Evolutionary conservation across 2,797 vertebrate genomes (phyloP).

Genomic region (Pseudochromis fuscus): DNA sequence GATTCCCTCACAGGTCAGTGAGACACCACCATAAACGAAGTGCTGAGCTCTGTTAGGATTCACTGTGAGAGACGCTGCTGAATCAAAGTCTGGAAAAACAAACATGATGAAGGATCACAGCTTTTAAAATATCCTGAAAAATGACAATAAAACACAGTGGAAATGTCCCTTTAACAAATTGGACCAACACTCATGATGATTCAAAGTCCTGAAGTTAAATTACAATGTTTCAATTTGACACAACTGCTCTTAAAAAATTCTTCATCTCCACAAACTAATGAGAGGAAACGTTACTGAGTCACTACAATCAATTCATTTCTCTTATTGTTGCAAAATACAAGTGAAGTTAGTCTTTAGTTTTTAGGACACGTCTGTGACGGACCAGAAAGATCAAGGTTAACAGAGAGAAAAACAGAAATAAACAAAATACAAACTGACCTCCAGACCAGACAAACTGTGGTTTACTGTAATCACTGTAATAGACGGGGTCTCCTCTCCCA

Average conservation of each 20-base stretch:
- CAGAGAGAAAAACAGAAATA: not conserved
- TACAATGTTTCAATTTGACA: too few relatives aligned
- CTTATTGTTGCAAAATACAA: too few relatives aligned
- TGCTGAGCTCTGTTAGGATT: constrained; percentile 61
- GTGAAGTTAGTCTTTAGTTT: too few relatives aligned
- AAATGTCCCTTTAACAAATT: too few relatives aligned
- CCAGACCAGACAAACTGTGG: constrained; percentile 45
- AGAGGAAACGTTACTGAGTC: too few relatives aligned
- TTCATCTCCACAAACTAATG: too few relatives aligned
- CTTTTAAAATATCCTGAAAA: not conserved
- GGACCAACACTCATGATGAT: too few relatives aligned
- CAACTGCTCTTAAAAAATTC: too few relatives aligned
- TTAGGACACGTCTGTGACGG: too few relatives aligned
- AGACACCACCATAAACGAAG: constrained; percentile 24
- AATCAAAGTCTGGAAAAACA: constrained; percentile 15
- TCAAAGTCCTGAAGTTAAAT: too few relatives aligned
- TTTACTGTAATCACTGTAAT: not conserved
- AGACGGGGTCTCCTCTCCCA: constrained; percentile 55
- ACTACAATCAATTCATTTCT: too few relatives aligned
- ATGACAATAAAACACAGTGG: not conserved
- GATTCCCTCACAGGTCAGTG: constrained; percentile 59
- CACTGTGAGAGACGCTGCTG: constrained; percentile 50
- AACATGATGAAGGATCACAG: not conserved
- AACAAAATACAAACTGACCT: constrained; percentile 29
- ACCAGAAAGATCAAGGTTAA: too few relatives aligned